These are phyloP conservation scores for Cryptus armator DNA, from an alignment of 2,888 invertebrate species.

Conservation along the genomic window DNA sequence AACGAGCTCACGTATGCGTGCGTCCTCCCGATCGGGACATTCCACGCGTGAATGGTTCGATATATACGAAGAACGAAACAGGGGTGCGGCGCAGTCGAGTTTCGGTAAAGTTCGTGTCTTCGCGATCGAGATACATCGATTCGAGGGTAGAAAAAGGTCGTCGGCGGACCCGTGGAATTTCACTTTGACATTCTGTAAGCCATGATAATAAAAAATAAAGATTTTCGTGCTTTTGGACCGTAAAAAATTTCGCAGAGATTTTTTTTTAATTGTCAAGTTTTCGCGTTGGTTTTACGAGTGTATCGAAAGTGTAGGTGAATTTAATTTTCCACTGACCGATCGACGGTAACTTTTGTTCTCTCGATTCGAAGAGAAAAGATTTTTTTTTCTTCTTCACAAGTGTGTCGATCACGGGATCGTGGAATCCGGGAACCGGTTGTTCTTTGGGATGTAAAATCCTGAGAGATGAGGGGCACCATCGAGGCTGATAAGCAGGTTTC, in stretches of 20 bases:
- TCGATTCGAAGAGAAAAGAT: background rate
- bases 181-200: background rate
- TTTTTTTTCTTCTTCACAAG: background rate
- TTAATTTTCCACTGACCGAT: slow-evolving; percentile 13
- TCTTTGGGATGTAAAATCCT: slow-evolving; percentile 19
- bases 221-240: too few species aligned
- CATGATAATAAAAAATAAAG: too few species aligned
- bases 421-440: slow-evolving; percentile 48
- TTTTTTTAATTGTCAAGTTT: background rate
- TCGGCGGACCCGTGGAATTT: slow-evolving; percentile 55
- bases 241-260: background rate
- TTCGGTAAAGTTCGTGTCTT: slow-evolving; percentile 20
- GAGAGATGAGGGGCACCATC: slow-evolving; percentile 59
- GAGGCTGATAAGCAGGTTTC: slow-evolving; percentile 49
- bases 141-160: slow-evolving; percentile 68
- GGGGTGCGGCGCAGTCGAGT: slow-evolving; percentile 73
- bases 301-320: background rate
- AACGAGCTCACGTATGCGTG: slow-evolving; percentile 49
- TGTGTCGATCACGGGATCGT: slow-evolving; percentile 45
- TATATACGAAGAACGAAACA: slow-evolving; percentile 62
- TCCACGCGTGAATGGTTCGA: slow-evolving; percentile 47
- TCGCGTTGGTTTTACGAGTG: background rate
- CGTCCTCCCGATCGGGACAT: slow-evolving; percentile 27
- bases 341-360: slow-evolving; percentile 24
- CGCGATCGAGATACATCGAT: slow-evolving; percentile 48